Base-by-base conservation (phyloP, 2,888 invertebrate genomes). In the Ichneumon xanthorius region DNA sequence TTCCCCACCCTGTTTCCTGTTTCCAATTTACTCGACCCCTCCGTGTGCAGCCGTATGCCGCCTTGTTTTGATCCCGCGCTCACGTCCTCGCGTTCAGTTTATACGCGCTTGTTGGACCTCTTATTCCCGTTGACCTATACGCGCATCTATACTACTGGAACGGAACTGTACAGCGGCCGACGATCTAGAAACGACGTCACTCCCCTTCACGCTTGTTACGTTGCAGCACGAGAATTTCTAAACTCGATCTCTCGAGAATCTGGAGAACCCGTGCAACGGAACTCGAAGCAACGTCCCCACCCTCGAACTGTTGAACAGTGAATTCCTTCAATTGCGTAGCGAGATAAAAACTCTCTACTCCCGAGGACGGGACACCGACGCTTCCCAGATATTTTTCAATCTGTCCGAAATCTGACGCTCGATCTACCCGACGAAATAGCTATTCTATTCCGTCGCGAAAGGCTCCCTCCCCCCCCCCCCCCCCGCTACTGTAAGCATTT, bases 1-100 rank as follows among this genome's bases (percentile, higher is more conserved):
- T 30, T 53, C 37, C 37, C 22, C 37, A 22, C 9, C 40, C 40
- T 11, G 4, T 63, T 82, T 70, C 70, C 81, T 70, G 76, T 45
- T 76, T 70, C 76, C 76, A 70, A 70, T 50, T 63, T 72, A 33
- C 48, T 19, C 70, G 63, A n/a, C 58, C n/a, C 37, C 16, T 26
- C 61, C 33, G 33, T n/a, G 14, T 48, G 14, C 22, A 16, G 71
- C 11, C 37, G 22, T 33, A 0, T 19, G 55, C 19, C 72, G 37
- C 19, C 40, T 58, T 71, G 70, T 50, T 53, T 48, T 50, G 16
- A 55, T 58, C 37, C 40, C 22, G 19, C 72, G 37, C 55, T 37
- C 58, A 3, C 50, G 16, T 63, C 30, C n/a, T 63, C 33, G 63
- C 5, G 30, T 16, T 2, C 33, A 6, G 63, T 63, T 4, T 1